Evolutionary conservation across 2,113 vertebrate species (phyloP).

Genomic region (Dicentrarchus labrax): DNA sequence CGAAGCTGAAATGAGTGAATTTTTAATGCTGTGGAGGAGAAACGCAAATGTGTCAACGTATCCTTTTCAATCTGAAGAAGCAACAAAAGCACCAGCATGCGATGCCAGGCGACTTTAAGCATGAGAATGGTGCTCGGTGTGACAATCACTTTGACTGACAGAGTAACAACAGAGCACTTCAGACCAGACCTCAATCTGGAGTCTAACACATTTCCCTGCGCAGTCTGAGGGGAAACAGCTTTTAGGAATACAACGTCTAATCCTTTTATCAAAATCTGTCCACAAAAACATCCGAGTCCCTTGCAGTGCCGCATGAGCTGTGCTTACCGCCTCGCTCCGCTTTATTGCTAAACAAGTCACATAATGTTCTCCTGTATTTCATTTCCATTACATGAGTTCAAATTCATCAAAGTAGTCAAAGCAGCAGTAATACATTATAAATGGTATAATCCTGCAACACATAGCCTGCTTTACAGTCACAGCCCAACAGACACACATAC

Average conservation of each 20-base stretch:
- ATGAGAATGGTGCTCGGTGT: slow-evolving; percentile 36
- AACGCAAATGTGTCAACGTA: slow-evolving; percentile 4
- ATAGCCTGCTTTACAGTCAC: slow-evolving; percentile 35
- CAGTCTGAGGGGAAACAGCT: slow-evolving; percentile 56
- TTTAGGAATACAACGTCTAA: slow-evolving; percentile 66
- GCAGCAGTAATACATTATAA: slow-evolving; percentile 51
- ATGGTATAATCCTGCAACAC: slow-evolving; percentile 58
- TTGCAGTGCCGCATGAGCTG: slow-evolving; percentile 34
- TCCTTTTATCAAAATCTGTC: slow-evolving; percentile 68
- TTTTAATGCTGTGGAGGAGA: slow-evolving; percentile 13
- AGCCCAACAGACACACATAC: slow-evolving; percentile 36
- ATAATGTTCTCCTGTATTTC: slow-evolving; percentile 46
- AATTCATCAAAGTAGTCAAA: slow-evolving; percentile 56
- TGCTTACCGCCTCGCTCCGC: slow-evolving; percentile 18
- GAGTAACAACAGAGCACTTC: slow-evolving; percentile 43
- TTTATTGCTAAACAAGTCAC: slow-evolving; percentile 60
- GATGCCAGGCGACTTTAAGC: slow-evolving; percentile 8
- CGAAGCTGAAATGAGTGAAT: not conserved
- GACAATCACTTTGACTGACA: slow-evolving; percentile 74
- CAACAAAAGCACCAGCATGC: not conserved
- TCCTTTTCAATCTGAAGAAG: slow-evolving; percentile 12
- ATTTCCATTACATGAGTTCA: slow-evolving; percentile 58
- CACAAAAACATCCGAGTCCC: slow-evolving; percentile 48
- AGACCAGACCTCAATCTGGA: slow-evolving; percentile 57
- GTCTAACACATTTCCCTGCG: slow-evolving; percentile 61